Percentiles rank a stretch among this genome's conserved stretches.
Conservation (phyloP, 2,113 vertebrate genomes). For the Aegotheles bennettii region DNA sequence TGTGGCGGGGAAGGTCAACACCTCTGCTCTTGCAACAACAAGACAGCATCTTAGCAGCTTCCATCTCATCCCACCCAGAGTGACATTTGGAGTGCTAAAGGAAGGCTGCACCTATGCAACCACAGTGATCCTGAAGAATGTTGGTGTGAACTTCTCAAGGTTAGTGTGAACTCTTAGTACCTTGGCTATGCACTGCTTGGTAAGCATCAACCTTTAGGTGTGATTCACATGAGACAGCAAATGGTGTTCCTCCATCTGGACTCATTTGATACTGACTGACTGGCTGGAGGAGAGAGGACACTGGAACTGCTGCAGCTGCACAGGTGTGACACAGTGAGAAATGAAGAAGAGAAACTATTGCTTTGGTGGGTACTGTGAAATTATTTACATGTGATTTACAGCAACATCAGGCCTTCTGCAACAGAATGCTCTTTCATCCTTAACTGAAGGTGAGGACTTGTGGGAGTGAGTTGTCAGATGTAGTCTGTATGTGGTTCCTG, state of each 20-base stretch:
- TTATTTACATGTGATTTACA: not conserved
- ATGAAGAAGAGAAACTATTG: not conserved
- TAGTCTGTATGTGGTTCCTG: not conserved
- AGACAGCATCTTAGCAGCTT: constrained; percentile 59
- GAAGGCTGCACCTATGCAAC: constrained; percentile 75
- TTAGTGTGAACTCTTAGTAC: constrained; percentile 39
- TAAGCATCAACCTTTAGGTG: not conserved
- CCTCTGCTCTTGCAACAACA: constrained; percentile 65
- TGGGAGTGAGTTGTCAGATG: not conserved
- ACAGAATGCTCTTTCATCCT: too few species aligned
- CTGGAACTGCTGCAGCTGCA: too few species aligned
- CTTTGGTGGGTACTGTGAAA: not conserved
- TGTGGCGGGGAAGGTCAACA: constrained; percentile 75
- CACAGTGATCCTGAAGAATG: constrained; percentile 79
- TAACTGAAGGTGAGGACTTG: not conserved
- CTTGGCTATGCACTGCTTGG: not conserved
- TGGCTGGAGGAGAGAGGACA: not conserved
- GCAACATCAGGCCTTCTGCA: not conserved
- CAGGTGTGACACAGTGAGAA: not conserved
- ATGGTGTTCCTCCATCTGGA: not conserved
- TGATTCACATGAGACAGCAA: not conserved
- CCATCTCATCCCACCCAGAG: constrained; percentile 75
- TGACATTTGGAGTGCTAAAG: constrained; percentile 79
- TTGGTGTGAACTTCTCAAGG: constrained; percentile 86
- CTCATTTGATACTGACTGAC: not conserved